These are phyloP conservation scores for Urosaurus nigricauda DNA, from an alignment of 2,797 vertebrate genomes.

Conservation along the genomic window DNA sequence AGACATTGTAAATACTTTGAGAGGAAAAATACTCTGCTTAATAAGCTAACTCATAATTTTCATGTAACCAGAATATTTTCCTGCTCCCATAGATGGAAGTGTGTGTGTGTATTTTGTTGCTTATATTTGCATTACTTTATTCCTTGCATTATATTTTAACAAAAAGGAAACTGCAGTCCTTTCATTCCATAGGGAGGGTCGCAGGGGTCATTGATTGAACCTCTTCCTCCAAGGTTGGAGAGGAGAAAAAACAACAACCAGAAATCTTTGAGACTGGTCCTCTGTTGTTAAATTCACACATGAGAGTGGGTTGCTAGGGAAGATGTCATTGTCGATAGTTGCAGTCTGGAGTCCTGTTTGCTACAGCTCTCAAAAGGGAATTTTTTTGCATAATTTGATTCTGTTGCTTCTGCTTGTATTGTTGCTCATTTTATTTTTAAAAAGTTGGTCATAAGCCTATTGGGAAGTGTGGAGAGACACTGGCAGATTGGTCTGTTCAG, in stretches of 20 bases:
- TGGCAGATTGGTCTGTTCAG: no score
- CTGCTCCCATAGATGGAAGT: not conserved
- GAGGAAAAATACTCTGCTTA: conserved; percentile 3
- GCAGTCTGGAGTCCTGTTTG: not conserved
- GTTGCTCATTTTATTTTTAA: not conserved
- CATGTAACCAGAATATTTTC: not conserved
- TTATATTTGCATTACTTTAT: not conserved
- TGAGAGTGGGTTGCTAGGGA: not conserved
- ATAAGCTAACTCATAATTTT: conserved; percentile 41
- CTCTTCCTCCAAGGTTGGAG: no score
- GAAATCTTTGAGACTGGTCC: not conserved
- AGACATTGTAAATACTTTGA: conserved; percentile 41
- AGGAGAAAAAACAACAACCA: not conserved
- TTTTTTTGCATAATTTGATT: not conserved
- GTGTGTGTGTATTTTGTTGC: no score
- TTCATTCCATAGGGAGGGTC: not conserved
- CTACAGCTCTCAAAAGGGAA: not conserved
- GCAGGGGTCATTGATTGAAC: not conserved
- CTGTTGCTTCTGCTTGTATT: not conserved
- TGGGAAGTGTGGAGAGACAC: no score
- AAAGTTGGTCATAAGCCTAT: no score
- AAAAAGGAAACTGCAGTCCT: not conserved
- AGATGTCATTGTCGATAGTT: not conserved
- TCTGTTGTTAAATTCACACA: not conserved
- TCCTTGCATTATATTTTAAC: not conserved